These are phyloP conservation scores for Heteronetta atricapilla DNA, from an alignment of 2,113 vertebrate species.

Conservation along the genomic window DNA sequence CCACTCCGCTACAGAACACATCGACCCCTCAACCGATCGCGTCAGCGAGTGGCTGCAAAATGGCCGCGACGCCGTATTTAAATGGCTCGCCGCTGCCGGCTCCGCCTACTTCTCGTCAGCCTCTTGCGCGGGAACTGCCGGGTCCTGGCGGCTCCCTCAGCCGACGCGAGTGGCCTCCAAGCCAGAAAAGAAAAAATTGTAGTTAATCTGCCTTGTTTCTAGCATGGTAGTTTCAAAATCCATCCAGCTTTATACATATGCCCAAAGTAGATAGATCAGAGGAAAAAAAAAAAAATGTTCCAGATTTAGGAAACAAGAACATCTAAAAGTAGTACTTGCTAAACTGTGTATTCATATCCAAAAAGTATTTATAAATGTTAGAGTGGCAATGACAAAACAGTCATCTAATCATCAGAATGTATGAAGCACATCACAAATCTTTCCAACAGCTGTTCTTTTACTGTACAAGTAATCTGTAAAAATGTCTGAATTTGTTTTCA, in stretches of 20 bases:
- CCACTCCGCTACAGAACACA: no score
- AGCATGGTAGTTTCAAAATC: neutral
- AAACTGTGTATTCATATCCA: neutral
- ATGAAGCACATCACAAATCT: neutral
- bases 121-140: no score
- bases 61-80: no score
- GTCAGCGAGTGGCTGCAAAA: no score
- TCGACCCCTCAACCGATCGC: no score
- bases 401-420: neutral
- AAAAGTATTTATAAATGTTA: neutral
- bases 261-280: neutral
- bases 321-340: neutral
- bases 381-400: neutral
- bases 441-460: neutral
- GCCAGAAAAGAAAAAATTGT: neutral
- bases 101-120: no score
- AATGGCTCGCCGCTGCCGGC: no score
- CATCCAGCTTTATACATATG: neutral
- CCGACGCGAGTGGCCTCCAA: no score
- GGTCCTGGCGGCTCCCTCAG: no score
- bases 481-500: neutral
- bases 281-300: neutral
- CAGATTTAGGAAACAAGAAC: neutral
- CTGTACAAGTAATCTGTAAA: neutral
- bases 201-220: neutral